A percentile compares a stretch with the other conserved stretches of the same genome.
Evolutionary conservation across 2,888 invertebrate species (phyloP).

Genomic region (Eupithecia abbreviata): DNA sequence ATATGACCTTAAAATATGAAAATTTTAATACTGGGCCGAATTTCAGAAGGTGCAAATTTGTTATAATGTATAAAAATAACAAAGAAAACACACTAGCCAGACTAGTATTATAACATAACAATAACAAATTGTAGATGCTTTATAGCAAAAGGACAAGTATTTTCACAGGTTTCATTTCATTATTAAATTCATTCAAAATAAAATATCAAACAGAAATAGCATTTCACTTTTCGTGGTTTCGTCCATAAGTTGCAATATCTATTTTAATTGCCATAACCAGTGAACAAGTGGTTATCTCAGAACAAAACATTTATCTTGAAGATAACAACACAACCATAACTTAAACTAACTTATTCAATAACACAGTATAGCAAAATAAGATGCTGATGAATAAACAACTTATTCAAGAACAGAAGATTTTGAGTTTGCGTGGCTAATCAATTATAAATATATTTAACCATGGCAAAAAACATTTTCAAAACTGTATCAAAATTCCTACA

Average conservation of each 20-base stretch:
- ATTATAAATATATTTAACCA: slow-evolving; percentile 2
- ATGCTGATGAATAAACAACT: neutral
- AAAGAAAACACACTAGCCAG: slow-evolving; percentile 20
- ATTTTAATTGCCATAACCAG: neutral
- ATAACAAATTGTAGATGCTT: slow-evolving; percentile 43
- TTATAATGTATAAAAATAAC: slow-evolving; percentile 6
- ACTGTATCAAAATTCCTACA: slow-evolving; percentile 38
- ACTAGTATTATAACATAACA: slow-evolving; percentile 44
- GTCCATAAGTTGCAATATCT: neutral
- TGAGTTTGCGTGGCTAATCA: slow-evolving; percentile 6
- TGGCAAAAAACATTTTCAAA: slow-evolving; percentile 32
- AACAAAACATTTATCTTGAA: slow-evolving; percentile 11
- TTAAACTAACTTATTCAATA: slow-evolving; percentile 5
- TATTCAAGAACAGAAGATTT: slow-evolving; percentile 18
- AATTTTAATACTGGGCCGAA: neutral
- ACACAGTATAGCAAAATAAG: neutral
- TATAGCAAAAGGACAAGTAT: neutral
- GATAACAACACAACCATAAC: slow-evolving; percentile 18
- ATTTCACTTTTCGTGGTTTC: neutral
- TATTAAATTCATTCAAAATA: neutral
- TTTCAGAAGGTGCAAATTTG: neutral
- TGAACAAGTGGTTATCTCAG: neutral
- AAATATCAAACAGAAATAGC: neutral
- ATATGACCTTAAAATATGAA: too few relatives aligned
- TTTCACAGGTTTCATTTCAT: neutral